phyloP scores from a whole-genome alignment of 2,888 invertebrate species.

The Latrodectus elegans region DNA sequence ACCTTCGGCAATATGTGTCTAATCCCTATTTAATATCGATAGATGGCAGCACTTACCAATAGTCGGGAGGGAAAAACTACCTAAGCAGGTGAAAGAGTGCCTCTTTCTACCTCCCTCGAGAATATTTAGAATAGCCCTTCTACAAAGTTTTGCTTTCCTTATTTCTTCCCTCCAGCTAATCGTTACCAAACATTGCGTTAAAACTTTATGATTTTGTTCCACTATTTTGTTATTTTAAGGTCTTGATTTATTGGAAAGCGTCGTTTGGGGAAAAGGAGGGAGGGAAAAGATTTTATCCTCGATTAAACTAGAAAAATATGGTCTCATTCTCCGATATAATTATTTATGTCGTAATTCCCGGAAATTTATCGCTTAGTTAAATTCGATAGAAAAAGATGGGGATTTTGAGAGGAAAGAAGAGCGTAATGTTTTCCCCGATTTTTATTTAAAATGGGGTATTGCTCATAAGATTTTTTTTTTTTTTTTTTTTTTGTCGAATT shows the following conservation, averaged over 20 bases:
- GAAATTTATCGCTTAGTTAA: constrained; percentile 33
- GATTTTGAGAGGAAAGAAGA: neutral
- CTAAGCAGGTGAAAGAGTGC: constrained; percentile 17
- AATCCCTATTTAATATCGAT: neutral
- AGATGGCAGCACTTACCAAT: constrained; percentile 11
- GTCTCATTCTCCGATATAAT: constrained; percentile 19
- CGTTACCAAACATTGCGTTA: constrained; percentile 25
- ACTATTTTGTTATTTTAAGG: constrained; percentile 15
- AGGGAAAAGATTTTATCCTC: constrained; percentile 18
- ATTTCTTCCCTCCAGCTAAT: constrained; percentile 17
- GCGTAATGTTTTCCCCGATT: no score
- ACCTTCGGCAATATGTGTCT: no score
- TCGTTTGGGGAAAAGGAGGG: neutral
- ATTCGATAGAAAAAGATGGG: neutral
- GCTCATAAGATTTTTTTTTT: neutral
- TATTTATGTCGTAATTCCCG: constrained; percentile 19
- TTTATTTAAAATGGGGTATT: no score
- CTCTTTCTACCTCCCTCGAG: neutral
- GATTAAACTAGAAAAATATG: constrained; percentile 12
- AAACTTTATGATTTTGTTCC: constrained; percentile 39
- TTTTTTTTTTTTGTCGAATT: no score
- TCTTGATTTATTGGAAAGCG: constrained; percentile 15
- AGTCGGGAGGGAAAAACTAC: neutral
- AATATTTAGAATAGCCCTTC: neutral
- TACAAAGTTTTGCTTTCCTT: neutral